phyloP scores from a whole-genome alignment of 2,888 invertebrate genomes.

The Eupithecia subumbrata region DNA sequence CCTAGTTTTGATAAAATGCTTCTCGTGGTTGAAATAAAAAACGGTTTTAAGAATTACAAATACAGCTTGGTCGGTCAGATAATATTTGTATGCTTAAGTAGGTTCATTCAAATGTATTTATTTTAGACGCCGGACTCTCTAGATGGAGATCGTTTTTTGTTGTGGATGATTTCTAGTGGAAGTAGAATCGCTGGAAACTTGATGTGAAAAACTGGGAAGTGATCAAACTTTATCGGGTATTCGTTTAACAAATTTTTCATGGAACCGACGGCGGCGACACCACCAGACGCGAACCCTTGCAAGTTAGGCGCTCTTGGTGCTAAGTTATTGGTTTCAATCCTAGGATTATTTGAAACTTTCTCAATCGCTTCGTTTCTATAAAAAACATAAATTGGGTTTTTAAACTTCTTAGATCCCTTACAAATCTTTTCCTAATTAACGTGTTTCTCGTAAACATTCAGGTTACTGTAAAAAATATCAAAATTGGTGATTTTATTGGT shows the following conservation, averaged over 20 bases:
- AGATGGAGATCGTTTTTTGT: neutral
- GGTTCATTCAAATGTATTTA: constrained; percentile 3
- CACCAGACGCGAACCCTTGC: neutral
- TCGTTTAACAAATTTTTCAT: neutral
- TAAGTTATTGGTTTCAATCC: neutral
- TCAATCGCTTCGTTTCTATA: neutral
- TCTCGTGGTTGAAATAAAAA: constrained; percentile 2
- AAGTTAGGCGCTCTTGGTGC: neutral
- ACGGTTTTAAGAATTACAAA: neutral
- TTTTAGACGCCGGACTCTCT: constrained; percentile 10
- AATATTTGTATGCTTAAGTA: neutral
- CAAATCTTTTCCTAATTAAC: neutral
- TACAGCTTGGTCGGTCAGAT: constrained; percentile 4
- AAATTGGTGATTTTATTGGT: neutral
- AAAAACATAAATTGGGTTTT: neutral
- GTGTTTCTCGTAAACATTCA: neutral
- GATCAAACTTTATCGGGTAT: neutral
- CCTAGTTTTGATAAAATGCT: neutral
- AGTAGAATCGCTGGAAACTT: neutral
- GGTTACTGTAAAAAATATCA: neutral
- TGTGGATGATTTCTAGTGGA: constrained; percentile 6
- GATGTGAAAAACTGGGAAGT: neutral
- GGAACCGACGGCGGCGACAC: neutral
- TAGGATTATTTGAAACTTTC: constrained; percentile 16
- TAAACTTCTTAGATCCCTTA: neutral